Evolutionary conservation across 2,888 invertebrate genomes (phyloP).

Genomic region (Timema podura): DNA sequence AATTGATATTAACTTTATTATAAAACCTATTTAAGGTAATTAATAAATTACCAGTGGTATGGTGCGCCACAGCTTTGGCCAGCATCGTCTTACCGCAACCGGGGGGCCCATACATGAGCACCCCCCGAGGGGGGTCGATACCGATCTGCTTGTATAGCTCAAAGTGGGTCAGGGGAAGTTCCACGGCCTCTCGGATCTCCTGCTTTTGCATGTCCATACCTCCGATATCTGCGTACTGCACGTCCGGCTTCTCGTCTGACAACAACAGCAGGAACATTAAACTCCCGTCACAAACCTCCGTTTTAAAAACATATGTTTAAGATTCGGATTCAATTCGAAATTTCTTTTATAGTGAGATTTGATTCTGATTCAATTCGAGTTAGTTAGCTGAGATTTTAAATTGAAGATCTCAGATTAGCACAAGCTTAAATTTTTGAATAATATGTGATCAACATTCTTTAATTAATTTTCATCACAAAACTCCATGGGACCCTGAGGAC

Average conservation of each 20-base stretch:
- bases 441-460: too few species aligned
- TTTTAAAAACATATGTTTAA: too few species aligned
- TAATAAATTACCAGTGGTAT: conserved; percentile 73
- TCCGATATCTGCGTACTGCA: conserved; percentile 95
- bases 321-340: too few species aligned
- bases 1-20: too few species aligned
- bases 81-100: conserved; percentile 99
- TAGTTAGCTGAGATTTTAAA: background rate
- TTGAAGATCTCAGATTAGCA: too few species aligned
- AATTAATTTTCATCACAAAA: too few species aligned
- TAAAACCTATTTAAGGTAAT: too few species aligned
- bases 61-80: conserved; percentile 98
- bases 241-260: conserved; percentile 94
- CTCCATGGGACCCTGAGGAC: too few species aligned
- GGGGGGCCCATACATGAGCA: conserved; percentile 99
- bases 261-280: conserved; percentile 10
- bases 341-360: too few species aligned
- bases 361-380: background rate
- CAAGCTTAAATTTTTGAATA: too few species aligned
- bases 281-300: background rate
- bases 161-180: conserved; percentile 95
- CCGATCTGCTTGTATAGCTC: conserved; percentile 98
- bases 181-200: conserved; percentile 98
- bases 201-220: conserved; percentile 99
- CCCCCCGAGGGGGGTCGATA: conserved; percentile 97